Percentiles rank a stretch among this genome's conserved stretches.
Evolutionary conservation across 2,113 vertebrate genomes (phyloP).

Genomic region (Engraulis encrasicolus): DNA sequence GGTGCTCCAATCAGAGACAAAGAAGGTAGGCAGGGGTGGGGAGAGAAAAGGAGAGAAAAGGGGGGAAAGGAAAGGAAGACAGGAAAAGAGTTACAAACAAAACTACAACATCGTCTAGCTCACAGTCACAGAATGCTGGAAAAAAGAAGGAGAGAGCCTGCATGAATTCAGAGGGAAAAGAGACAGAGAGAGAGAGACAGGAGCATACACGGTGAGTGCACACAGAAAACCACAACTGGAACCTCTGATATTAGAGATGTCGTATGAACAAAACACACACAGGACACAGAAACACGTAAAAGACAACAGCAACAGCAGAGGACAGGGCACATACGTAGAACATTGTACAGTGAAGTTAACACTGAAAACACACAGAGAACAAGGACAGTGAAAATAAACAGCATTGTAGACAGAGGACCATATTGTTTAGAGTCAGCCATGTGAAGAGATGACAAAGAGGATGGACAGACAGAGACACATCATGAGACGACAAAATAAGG

Average conservation of each 20-base stretch:
- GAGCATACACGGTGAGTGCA: neutral
- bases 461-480: neutral
- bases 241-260: too few relatives aligned
- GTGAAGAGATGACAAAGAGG: neutral
- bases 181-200: neutral
- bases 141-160: neutral
- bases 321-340: constrained; percentile 23
- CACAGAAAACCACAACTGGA: too few relatives aligned
- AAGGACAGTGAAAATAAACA: neutral
- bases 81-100: neutral
- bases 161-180: neutral
- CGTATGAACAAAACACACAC: neutral
- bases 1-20: constrained; percentile 55
- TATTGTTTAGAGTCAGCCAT: neutral
- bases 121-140: neutral
- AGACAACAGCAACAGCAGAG: neutral
- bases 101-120: constrained; percentile 8
- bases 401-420: neutral
- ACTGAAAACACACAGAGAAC: neutral
- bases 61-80: neutral
- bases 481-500: neutral
- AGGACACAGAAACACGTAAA: neutral
- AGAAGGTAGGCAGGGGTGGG: constrained; percentile 21
- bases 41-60: constrained; percentile 13
- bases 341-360: neutral